Evolutionary conservation across 1,140 invertebrate genomes (phyloP).

Genomic region (Drosophila nigromelanica): DNA sequence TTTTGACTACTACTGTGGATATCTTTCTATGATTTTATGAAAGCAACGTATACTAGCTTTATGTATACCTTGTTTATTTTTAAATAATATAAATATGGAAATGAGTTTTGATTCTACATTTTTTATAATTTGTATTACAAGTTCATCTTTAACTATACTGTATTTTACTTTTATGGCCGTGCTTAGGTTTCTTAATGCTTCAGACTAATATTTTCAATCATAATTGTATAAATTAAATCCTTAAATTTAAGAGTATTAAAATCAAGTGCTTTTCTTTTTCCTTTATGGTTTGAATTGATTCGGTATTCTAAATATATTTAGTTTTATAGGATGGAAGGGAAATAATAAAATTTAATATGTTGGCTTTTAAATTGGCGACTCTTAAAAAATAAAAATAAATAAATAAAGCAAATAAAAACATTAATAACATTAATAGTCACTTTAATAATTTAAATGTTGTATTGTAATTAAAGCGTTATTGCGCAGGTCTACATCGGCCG

Average conservation of each 20-base stretch:
- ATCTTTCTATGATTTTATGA: no score
- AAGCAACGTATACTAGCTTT: no score
- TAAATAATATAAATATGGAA: background rate
- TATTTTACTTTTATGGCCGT: constrained; percentile 3
- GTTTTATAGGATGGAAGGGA: background rate
- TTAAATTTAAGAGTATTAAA: background rate
- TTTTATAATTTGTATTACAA: constrained; percentile 2
- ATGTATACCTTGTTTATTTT: no score
- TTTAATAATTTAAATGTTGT: constrained; percentile 20
- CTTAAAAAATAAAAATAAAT: background rate
- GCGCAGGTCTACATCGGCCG: constrained; percentile 86
- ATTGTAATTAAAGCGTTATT: constrained; percentile 63
- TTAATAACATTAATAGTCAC: constrained; percentile 13
- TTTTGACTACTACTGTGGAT: no score
- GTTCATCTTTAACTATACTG: background rate
- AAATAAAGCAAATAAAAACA: constrained; percentile 2
- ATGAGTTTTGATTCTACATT: background rate
- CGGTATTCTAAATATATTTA: background rate
- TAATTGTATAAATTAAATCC: background rate
- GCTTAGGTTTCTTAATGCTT: constrained; percentile 10
- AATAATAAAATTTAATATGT: background rate
- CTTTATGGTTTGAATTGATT: background rate
- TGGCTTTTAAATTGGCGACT: background rate
- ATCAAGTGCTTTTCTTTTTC: background rate
- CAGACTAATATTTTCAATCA: constrained; percentile 8